These are phyloP conservation scores for Staurois parvus DNA, from an alignment of 2,797 vertebrate genomes.

Conservation along the genomic window DNA sequence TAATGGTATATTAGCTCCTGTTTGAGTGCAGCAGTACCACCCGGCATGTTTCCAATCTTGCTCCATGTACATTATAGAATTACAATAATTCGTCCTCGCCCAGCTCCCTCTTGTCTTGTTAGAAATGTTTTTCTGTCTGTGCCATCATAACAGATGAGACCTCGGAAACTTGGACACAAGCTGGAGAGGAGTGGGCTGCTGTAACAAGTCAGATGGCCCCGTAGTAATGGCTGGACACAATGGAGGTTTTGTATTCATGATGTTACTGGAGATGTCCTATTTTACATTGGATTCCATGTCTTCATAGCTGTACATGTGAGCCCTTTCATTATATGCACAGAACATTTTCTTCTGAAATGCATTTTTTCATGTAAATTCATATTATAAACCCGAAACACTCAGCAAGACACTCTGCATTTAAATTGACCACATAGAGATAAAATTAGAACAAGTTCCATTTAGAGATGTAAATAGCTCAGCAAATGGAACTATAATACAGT, in stretches of 20 bases:
- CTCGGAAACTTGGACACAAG: conserved; percentile 1
- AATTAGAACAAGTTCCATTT: too few species aligned
- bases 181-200: background rate
- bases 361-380: too few species aligned
- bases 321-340: background rate
- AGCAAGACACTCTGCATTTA: background rate
- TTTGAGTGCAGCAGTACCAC: too few species aligned
- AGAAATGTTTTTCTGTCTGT: background rate
- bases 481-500: too few species aligned
- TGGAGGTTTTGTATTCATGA: conserved; percentile 4
- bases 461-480: too few species aligned
- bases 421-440: background rate
- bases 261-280: background rate
- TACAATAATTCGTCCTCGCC: too few species aligned
- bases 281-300: background rate
- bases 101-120: too few species aligned
- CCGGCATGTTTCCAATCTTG: too few species aligned
- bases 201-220: background rate
- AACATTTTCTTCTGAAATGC: background rate
- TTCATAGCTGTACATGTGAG: background rate
- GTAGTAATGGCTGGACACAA: background rate
- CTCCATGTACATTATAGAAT: too few species aligned
- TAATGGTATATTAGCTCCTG: too few species aligned
- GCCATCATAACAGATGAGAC: background rate
- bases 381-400: background rate